Evolutionary conservation across 2,797 vertebrate species (phyloP), one percentile per base, ranked within the genome.

Genomic region (Tapera naevia): DNA sequence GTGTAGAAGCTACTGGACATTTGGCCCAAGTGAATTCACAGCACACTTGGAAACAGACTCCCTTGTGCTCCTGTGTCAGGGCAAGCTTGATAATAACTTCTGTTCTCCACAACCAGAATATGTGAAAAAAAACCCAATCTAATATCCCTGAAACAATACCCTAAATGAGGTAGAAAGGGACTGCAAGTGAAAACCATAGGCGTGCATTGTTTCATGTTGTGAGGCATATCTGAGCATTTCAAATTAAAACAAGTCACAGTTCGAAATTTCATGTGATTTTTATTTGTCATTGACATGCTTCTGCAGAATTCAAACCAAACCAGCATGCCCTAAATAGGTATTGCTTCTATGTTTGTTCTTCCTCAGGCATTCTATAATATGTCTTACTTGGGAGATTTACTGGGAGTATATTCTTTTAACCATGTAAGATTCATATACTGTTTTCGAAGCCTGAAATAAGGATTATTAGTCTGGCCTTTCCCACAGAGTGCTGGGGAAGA

Each of bases 231-330:
- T 71, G 43, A 83, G 21, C n/a, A 46, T 86, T 73, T 84, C 60
- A 56, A 19, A 37, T 46, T 81, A 80, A 66, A 90, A 67, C 10
- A 54, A 86, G 15, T 43, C 53, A 66, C 13, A 61, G 13, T 80
- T 81, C 23, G 69, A 85, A 33, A 76, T 79, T 65, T 78, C 30
- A 35, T 16, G 23, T 22, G 8, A 48, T 41, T 66, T 91, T 94
- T 43, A 23, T 2, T 53, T 91, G 19, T 72, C 22, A 17, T 9
- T 70, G 57, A 21, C 5, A 11, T 13, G 17, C 41, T 66, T 46
- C 46, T 89, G 86, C 30, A 92, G 57, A 73, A 86, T 53, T 89
- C 61, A 74, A 45, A 27, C 13, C 33, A 86, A 85, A 82, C 16
- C 9, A 51, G 33, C 4, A 10, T 41, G 8, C 28, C 25, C 4